These are phyloP conservation scores for Sogatella furcifera DNA, from an alignment of 1,140 invertebrate genomes.

Conservation along the genomic window DNA sequence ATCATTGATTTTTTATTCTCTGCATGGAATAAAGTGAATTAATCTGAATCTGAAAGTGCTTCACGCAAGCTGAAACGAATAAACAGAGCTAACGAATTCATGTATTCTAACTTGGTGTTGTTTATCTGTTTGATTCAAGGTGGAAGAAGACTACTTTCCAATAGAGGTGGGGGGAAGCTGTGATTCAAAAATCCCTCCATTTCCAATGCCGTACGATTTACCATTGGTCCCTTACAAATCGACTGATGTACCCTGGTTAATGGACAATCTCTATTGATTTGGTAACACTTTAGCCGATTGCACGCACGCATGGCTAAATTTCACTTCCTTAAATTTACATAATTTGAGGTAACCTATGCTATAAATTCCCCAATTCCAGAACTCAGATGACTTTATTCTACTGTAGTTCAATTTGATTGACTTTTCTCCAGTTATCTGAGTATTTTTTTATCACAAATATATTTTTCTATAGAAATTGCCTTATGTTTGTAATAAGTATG, in stretches of 20 bases:
- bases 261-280: constrained; percentile 13
- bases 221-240: constrained; percentile 52
- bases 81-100: neutral
- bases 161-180: constrained; percentile 31
- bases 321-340: too few species aligned
- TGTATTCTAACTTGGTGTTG: neutral
- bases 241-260: constrained; percentile 36
- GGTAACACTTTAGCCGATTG: too few species aligned
- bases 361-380: too few species aligned
- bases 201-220: constrained; percentile 70
- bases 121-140: constrained; percentile 29
- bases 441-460: too few species aligned
- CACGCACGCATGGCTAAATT: too few species aligned
- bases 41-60: neutral
- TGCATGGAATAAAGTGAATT: too few species aligned
- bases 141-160: constrained; percentile 31
- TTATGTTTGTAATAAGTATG: too few species aligned
- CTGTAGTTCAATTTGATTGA: too few species aligned
- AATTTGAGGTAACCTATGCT: neutral
- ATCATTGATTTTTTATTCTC: too few species aligned
- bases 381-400: too few species aligned
- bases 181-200: constrained; percentile 33
- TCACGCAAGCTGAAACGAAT: neutral
- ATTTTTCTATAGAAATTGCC: too few species aligned
- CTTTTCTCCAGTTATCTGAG: too few species aligned